Evolutionary conservation across 2,113 vertebrate species (phyloP), one percentile per base, ranked within the genome.

Genomic region (Gorilla gorilla): DNA sequence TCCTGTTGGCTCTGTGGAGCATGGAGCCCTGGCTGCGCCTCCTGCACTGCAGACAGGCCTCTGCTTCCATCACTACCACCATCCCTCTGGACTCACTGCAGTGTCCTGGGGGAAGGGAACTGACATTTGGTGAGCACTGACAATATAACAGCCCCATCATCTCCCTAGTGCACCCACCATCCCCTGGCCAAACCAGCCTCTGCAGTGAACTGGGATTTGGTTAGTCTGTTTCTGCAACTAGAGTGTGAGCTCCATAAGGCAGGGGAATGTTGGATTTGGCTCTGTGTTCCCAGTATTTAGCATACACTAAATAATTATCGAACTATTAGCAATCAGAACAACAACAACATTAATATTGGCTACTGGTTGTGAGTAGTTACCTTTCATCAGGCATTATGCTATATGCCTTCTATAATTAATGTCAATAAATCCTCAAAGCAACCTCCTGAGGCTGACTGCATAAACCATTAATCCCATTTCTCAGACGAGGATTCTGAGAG

Each of bases 401-500:
- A 14, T 1, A 11, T 14, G 17, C 23, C 13, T 52, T 64, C 68
- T 43, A 43, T 0, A n/a, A 2, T 10, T 13, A 2, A 2, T 4
- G 4, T 5, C 12, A 1, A 2, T 3, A 40, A 9, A 57, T 48
- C 66, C 30, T 40, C 23, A 16, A n/a, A 27, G 23, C 27, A 5
- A 23, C 50, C 30, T 4, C 5, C 23, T 48, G 40, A 83, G 76
- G 27, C 72, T 5, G 6, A 59, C 3, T 20, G 66, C 0, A 13
- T 4, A 4, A 13, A 48, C 0, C 5, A 1, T 6, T 50, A 35
- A 38, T 45, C 20, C 18, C 38, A 6, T 35, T 43, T 72, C 57
- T n/a, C 70, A 76, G 81, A 55, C 5, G 68, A 52, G 81, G 50
- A 66, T 30, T 22, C 18, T 1, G 3, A 18, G 9, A 18, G 76